Evolutionary conservation across 2,797 vertebrate species (phyloP).

Genomic region (Leontopithecus rosalia): DNA sequence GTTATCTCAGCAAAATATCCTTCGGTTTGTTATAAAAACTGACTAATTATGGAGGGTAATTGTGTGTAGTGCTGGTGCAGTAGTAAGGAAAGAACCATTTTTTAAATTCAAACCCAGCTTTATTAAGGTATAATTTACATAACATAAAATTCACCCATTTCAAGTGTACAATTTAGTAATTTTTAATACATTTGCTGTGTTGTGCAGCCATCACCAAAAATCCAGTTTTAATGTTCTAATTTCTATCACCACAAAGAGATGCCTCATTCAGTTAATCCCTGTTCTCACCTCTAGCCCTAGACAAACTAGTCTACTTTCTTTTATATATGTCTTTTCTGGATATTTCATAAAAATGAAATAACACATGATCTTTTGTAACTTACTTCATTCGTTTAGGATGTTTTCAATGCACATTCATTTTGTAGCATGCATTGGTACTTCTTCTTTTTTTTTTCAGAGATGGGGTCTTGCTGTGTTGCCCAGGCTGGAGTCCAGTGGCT

Average conservation of each 20-base stretch:
- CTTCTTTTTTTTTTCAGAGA: neutral
- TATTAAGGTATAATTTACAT: slow-evolving; percentile 11
- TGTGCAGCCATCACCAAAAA: slow-evolving; percentile 1
- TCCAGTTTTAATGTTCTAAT: neutral
- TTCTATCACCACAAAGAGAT: neutral
- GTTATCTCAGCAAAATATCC: slow-evolving; percentile 6
- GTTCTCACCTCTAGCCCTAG: neutral
- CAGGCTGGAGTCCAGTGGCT: neutral
- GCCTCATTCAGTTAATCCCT: neutral
- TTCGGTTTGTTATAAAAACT: neutral
- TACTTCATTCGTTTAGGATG: neutral
- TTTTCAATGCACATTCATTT: slow-evolving; percentile 20
- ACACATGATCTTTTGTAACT: neutral
- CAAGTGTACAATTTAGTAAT: neutral
- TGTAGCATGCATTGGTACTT: neutral
- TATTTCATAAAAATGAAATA: neutral
- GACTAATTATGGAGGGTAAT: slow-evolving; percentile 31
- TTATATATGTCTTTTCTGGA: neutral
- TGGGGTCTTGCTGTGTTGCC: neutral
- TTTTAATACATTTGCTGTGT: neutral
- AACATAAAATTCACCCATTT: slow-evolving; percentile 21
- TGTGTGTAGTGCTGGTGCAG: neutral
- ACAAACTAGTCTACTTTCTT: neutral
- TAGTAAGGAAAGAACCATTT: slow-evolving; percentile 40
- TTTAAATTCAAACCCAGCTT: neutral